Evolutionary conservation across 2,797 vertebrate genomes (phyloP).

Genomic region (Betta splendens): DNA sequence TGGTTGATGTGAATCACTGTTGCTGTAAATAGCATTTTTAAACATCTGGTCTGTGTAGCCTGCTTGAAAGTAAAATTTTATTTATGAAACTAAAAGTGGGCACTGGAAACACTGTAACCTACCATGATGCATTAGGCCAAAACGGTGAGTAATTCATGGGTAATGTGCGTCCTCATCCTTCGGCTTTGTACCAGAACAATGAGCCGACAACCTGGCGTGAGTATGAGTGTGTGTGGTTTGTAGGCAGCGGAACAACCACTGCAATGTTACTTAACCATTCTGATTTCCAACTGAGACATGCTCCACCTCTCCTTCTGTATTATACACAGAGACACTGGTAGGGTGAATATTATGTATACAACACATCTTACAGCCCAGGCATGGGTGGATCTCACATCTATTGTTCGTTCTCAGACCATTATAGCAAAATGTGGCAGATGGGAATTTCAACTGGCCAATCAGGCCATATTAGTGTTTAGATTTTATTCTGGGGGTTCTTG

Average conservation of each 20-base stretch:
- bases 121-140: not conserved
- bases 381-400: not conserved
- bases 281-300: conserved; percentile 47
- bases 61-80: too few species aligned
- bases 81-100: not conserved
- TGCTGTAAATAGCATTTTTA: too few species aligned
- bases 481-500: too few species aligned
- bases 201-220: conserved; percentile 39
- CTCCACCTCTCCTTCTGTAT: conserved; percentile 23
- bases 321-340: not conserved
- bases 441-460: too few species aligned
- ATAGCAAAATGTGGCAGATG: too few species aligned
- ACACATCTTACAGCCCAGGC: too few species aligned
- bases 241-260: conserved; percentile 43
- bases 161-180: conserved; percentile 32
- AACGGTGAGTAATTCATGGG: conserved; percentile 1
- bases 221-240: conserved; percentile 12
- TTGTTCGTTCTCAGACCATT: not conserved
- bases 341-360: not conserved
- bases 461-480: too few species aligned
- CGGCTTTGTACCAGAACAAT: conserved; percentile 45
- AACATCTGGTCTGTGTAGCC: too few species aligned
- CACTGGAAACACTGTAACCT: not conserved
- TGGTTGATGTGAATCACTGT: too few species aligned
- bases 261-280: conserved; percentile 50